A percentile compares a stretch with the other conserved stretches of the same genome.
These are phyloP conservation scores for Mola mola DNA, from an alignment of 2,113 vertebrate genomes.

Conservation along the genomic window DNA sequence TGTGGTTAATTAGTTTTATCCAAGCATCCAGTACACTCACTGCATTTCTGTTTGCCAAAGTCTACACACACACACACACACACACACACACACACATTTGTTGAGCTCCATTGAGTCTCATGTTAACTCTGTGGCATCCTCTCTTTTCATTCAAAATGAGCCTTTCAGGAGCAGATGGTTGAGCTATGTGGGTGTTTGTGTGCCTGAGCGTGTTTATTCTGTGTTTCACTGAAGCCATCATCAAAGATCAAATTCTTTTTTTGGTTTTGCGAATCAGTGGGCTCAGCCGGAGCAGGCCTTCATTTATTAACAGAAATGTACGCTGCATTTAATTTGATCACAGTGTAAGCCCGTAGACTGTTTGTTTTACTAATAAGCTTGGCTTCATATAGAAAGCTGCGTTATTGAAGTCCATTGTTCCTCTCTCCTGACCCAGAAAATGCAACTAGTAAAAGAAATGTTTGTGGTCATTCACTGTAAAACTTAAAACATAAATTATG, in stretches of 20 bases:
- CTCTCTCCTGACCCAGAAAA: background rate
- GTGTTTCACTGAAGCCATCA: conserved; percentile 49
- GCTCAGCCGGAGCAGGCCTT: conserved; percentile 66
- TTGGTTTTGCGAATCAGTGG: conserved; percentile 74
- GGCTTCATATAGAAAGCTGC: conserved; percentile 44
- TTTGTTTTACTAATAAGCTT: conserved; percentile 46
- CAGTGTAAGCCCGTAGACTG: conserved; percentile 55
- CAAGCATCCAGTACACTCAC: conserved; percentile 37
- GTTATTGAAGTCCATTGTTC: background rate
- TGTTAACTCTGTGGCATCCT: conserved; percentile 56
- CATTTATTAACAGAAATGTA: conserved; percentile 59
- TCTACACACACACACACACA: conserved; percentile 28
- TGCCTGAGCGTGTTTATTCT: conserved; percentile 55
- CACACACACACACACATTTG: conserved; percentile 43
- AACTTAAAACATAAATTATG: too few species aligned
- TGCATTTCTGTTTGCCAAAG: conserved; percentile 35
- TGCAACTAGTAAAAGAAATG: too few species aligned
- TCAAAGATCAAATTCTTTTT: conserved; percentile 62
- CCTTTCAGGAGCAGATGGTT: conserved; percentile 65
- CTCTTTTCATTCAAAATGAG: conserved; percentile 64
- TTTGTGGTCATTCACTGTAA: too few species aligned
- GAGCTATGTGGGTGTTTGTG: conserved; percentile 56
- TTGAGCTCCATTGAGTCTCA: conserved; percentile 47
- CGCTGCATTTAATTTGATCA: conserved; percentile 76
- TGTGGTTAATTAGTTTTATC: conserved; percentile 48